These are phyloP conservation scores for Euschistus heros DNA, from an alignment of 1,140 invertebrate species.

Conservation along the genomic window DNA sequence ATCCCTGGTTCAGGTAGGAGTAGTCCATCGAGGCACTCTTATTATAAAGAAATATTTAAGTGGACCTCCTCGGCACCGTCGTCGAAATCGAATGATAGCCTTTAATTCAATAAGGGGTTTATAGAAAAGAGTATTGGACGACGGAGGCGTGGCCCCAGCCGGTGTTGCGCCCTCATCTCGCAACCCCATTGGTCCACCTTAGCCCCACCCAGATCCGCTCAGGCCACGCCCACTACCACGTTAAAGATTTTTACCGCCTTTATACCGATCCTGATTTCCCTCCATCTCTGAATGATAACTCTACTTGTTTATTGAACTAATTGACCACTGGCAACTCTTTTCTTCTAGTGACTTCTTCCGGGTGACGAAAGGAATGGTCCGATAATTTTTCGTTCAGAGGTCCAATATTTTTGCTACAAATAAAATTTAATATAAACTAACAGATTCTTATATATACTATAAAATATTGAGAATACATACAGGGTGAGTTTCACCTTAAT, in stretches of 20 bases:
- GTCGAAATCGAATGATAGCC: conserved; percentile 62
- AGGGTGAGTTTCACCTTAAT: too few relatives aligned
- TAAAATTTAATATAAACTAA: too few relatives aligned
- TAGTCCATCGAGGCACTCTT: conserved; percentile 47
- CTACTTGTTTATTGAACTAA: conserved; percentile 11
- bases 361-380: too few relatives aligned
- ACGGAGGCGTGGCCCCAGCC: conserved; percentile 28
- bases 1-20: conserved; percentile 57
- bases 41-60: conserved; percentile 32
- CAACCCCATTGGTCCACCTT: conserved; percentile 13
- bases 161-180: conserved; percentile 25
- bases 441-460: too few relatives aligned
- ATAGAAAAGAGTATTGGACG: conserved; percentile 32
- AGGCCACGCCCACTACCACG: conserved; percentile 15
- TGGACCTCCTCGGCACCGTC: conserved; percentile 45
- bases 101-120: conserved; percentile 54
- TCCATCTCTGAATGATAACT: conserved; percentile 9
- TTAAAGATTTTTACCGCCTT: conserved; percentile 26
- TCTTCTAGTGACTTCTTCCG: background rate
- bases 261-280: conserved; percentile 10
- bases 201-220: background rate
- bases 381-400: too few relatives aligned
- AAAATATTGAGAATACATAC: too few relatives aligned
- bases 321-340: background rate
- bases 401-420: too few relatives aligned